phyloP scores from a whole-genome alignment of 2,113 vertebrate genomes.

The Brienomyrus longianalis region DNA sequence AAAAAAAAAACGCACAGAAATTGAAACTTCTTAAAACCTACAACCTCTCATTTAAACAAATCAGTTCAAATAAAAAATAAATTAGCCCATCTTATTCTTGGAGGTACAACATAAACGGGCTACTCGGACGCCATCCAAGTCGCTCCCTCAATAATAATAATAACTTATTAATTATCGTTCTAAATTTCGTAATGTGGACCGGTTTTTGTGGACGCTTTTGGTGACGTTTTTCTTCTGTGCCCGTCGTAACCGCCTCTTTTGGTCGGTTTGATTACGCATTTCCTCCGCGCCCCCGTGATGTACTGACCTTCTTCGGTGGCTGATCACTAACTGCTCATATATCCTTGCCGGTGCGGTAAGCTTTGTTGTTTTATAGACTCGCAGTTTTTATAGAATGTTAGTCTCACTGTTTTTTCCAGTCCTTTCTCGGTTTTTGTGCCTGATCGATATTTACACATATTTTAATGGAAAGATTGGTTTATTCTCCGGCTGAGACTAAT shows the following conservation, averaged over 20 bases:
- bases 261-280: constrained; percentile 4
- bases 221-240: neutral
- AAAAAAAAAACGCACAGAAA: no score
- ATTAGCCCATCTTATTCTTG: neutral
- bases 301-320: neutral
- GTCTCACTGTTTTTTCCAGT: neutral
- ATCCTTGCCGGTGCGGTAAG: neutral
- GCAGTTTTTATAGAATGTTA: neutral
- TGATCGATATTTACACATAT: neutral
- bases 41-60: no score
- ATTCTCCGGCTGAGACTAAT: neutral
- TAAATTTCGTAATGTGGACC: neutral
- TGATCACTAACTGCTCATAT: neutral
- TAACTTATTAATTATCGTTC: neutral
- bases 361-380: neutral
- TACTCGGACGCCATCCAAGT: no score
- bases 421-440: neutral
- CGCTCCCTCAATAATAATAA: no score
- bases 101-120: neutral
- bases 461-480: neutral
- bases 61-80: neutral
- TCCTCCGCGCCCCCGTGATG: neutral
- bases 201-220: neutral
- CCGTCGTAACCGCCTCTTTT: neutral
- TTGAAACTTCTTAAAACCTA: no score